These are phyloP conservation scores for Ptychochromis oligacanthus DNA, from an alignment of 2,113 vertebrate genomes.

Conservation along the genomic window DNA sequence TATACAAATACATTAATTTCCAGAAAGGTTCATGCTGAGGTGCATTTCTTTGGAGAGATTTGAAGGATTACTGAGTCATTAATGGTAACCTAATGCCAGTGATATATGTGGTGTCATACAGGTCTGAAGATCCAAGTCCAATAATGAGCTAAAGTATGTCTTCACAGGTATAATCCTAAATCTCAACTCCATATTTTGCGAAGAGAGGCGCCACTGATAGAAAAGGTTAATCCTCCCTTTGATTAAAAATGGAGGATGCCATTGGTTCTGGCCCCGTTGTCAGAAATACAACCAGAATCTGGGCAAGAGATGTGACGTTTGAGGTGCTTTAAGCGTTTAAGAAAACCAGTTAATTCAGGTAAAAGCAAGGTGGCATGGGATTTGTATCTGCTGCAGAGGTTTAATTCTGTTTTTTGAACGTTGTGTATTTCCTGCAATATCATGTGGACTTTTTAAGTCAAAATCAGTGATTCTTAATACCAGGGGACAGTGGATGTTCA, in stretches of 20 bases:
- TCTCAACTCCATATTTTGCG: constrained; percentile 50
- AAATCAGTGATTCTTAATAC: background rate
- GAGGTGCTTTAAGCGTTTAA: background rate
- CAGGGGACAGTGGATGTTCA: background rate
- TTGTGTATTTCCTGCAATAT: background rate
- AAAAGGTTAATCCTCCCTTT: constrained; percentile 65
- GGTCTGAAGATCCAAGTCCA: constrained; percentile 53
- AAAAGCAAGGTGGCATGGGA: background rate
- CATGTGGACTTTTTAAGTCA: background rate
- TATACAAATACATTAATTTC: constrained; percentile 53
- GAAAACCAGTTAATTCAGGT: constrained; percentile 8
- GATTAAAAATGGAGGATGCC: constrained; percentile 55
- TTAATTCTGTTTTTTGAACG: background rate
- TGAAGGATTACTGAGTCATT: constrained; percentile 65
- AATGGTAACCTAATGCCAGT: constrained; percentile 49
- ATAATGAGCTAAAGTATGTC: constrained; percentile 62
- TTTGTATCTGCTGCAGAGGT: constrained; percentile 3
- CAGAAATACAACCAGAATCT: constrained; percentile 37
- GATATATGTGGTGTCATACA: constrained; percentile 49
- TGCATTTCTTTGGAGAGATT: constrained; percentile 58
- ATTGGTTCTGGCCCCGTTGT: constrained; percentile 45
- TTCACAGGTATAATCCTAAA: constrained; percentile 57
- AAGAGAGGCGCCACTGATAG: constrained; percentile 14
- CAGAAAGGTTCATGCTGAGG: constrained; percentile 37
- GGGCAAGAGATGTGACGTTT: background rate